These are phyloP conservation scores for Proterorhinus semilunaris DNA, from an alignment of 2,113 vertebrate genomes.

Conservation along the genomic window DNA sequence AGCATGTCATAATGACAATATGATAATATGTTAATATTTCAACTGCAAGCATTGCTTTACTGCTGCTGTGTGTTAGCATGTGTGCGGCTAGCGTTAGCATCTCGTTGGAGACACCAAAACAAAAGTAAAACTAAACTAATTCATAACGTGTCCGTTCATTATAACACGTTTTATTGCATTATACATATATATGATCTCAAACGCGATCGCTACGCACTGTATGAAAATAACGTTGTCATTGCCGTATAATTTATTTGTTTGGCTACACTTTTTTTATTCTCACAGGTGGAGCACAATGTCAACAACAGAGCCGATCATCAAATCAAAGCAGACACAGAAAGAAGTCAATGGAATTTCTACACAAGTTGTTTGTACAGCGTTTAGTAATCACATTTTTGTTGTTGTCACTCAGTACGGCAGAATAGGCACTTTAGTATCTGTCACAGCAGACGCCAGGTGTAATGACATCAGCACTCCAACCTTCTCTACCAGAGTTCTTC, in stretches of 20 bases:
- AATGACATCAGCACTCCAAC: slow-evolving; percentile 79
- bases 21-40: no score
- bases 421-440: slow-evolving; percentile 88
- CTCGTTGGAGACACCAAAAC: no score
- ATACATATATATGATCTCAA: no score
- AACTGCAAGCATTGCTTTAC: no score
- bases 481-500: slow-evolving; percentile 87
- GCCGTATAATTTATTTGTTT: not conserved
- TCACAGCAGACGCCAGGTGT: slow-evolving; percentile 81
- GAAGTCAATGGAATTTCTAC: slow-evolving; percentile 84
- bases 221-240: not conserved
- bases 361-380: slow-evolving; percentile 90
- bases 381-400: slow-evolving; percentile 89
- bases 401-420: slow-evolving; percentile 94
- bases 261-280: slow-evolving; percentile 6
- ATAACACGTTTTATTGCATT: no score
- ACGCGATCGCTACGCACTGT: no score
- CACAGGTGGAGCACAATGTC: slow-evolving; percentile 75
- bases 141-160: no score
- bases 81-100: no score
- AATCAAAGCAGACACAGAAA: slow-evolving; percentile 80
- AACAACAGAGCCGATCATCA: slow-evolving; percentile 69
- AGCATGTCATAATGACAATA: no score
- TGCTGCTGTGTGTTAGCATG: no score
- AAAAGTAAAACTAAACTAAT: no score